A percentile compares a stretch with the other conserved stretches of the same genome.
phyloP scores from a whole-genome alignment of 2,113 vertebrate species.

The Bombycilla garrulus region DNA sequence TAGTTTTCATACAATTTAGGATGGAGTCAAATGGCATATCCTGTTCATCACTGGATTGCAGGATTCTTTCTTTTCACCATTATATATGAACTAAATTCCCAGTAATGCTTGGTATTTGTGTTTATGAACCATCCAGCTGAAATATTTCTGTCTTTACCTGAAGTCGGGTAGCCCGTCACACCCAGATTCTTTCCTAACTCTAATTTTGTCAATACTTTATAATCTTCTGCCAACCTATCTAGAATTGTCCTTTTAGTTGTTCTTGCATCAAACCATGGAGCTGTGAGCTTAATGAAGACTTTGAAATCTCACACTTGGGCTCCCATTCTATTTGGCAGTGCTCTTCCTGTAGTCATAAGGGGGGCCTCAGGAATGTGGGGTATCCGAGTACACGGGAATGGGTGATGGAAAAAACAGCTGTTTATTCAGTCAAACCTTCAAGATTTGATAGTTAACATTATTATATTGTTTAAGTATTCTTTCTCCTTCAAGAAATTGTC shows the following conservation, averaged over 20 bases:
- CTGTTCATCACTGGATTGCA: background rate
- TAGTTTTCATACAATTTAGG: background rate
- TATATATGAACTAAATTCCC: background rate
- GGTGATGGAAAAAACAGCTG: background rate
- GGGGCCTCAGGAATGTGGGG: background rate
- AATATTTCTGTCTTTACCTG: background rate
- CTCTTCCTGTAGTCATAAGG: background rate
- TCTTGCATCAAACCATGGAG: background rate
- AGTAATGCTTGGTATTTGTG: background rate
- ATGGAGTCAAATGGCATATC: background rate
- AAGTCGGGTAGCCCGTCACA: background rate
- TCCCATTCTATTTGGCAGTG: background rate
- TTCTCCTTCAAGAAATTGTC: background rate
- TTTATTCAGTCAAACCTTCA: background rate
- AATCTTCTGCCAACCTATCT: background rate
- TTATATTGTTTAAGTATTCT: background rate
- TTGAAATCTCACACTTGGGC: background rate
- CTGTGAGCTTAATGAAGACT: background rate
- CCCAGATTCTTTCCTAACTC: background rate
- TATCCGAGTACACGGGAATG: fast-evolving
- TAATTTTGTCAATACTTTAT: background rate
- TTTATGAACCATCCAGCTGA: background rate
- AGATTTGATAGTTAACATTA: background rate
- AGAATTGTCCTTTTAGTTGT: background rate
- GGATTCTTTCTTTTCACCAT: background rate